phyloP scores from a whole-genome alignment of 2,113 vertebrate genomes.

The Myodes glareolus region DNA sequence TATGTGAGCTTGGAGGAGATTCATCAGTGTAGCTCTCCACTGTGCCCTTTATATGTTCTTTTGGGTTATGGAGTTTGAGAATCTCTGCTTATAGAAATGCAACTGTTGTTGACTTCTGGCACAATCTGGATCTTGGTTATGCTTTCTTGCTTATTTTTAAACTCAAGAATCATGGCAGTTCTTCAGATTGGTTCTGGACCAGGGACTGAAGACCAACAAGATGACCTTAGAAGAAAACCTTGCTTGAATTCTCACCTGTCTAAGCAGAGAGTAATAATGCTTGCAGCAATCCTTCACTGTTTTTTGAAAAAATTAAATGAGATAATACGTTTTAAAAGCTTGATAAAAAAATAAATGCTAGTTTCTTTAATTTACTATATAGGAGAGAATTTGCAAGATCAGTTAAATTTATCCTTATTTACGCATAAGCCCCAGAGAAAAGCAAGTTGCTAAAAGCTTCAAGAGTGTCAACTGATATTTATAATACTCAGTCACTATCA shows the following conservation, averaged over 20 bases:
- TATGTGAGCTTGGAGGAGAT: not conserved
- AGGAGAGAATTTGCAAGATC: not conserved
- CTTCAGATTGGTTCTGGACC: slow-evolving; percentile 3
- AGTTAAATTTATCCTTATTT: not conserved
- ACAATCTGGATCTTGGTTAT: not conserved
- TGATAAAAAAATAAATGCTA: not conserved
- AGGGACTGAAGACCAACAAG: not conserved
- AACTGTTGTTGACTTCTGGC: not conserved
- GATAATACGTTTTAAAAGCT: not conserved
- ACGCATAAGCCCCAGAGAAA: not conserved
- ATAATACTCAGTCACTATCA: not conserved
- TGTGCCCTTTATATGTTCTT: not conserved
- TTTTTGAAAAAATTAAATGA: slow-evolving; percentile 23
- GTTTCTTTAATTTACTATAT: not conserved
- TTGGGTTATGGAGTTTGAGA: not conserved
- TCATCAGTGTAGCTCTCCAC: not conserved
- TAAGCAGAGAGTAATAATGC: no score
- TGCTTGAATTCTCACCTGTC: slow-evolving; percentile 2
- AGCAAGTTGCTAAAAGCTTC: not conserved
- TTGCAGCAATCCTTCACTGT: not conserved
- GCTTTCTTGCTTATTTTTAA: not conserved
- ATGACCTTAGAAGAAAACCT: not conserved
- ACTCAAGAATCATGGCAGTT: not conserved
- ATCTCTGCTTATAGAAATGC: not conserved
- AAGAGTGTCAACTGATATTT: not conserved